Evolutionary conservation across 2,113 vertebrate species (phyloP), one percentile per base, ranked within the genome.

Genomic region (Diglossa brunneiventris): DNA sequence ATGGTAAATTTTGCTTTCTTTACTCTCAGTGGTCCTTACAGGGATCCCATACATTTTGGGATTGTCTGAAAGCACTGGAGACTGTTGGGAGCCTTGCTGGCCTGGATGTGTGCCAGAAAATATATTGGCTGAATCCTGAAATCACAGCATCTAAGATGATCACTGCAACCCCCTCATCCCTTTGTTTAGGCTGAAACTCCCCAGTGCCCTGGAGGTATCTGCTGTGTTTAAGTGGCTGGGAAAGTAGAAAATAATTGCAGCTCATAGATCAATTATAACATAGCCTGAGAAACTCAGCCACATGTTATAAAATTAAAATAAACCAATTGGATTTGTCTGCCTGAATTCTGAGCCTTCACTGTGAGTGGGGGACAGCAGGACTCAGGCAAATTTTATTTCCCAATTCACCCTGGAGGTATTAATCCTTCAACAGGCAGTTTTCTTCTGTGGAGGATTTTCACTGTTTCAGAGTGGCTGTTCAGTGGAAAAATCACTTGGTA

Each of bases 81-180:
- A 61, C 76, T 78, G 39, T 37, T 91, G 87, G 78, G 68, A 95
- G 87, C 90, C 90, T 95, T 31, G 68, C 72, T 95, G 73, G 82
- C 64, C 56, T 96, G 94, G 85, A 72, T 67, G 13, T 27, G 8
- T 5, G 83, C 96, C 93, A 95, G 92, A 70, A 90, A 90, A 95
- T 89, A 90, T 92, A 96, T 95, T 97, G 93, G 93, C 90, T 94
- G 88, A 96, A 93, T 74, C 39, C 76, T 94, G 88, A 96, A 96
- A 96, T 97, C 72, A 53, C 73, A 94, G 61, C 64, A 94, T 94
- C 87, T 95, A 24, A 95, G 80, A 92, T 78, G 85, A 92, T 86
- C 94, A 88, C 92, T 93, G 88, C 88, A 96, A 92, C 68, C 90
- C 79, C 78, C 72, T 88, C 59, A 58, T 77, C 72, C 64, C 69